Evolutionary conservation across 2,113 vertebrate species (phyloP), one percentile per base, ranked within the genome.

Genomic region (Apaloderma vittatum): DNA sequence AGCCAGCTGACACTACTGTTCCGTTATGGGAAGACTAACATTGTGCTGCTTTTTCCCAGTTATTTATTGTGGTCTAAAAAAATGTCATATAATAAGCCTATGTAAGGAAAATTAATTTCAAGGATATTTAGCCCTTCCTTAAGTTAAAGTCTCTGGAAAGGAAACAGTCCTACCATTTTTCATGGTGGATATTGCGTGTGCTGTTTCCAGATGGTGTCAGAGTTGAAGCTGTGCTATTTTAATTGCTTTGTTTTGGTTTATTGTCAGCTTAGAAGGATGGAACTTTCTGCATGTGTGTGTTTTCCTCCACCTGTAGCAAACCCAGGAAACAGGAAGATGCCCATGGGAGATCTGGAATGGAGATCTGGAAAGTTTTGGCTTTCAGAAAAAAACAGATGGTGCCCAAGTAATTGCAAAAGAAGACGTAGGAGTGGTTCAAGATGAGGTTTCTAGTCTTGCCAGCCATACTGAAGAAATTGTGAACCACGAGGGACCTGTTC

Each of bases 261-360:
- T 40, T 29, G 19, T 43, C 54, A 32, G 37, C 45, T 90, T 34
- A 6, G 59, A 37, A 37, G 84, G 72, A 46, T 71, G 14, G 58
- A 23, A 76, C 51, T 88, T 85, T 46, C 34, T 83, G 11, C 15
- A 30, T 61, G 19, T 73, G 7, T 91, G 11, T 82, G 8, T 94
- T 87, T 91, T 62, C 16, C 16, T 81, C 24, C 68, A 84, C 34
- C 54, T 90, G 11, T n/a, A 97, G 97, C 63, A 93, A 78, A 82
- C 24, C 21, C 88, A 73, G 26, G 57, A 67, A 87, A 78, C 90
- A 51, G 59, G 37, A 83, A 68, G 65, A 36, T 21, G 61, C 6
- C 40, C 34, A 9, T 88, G 79, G 88, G 91, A 82, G 9, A 49
- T 15, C 48, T 65, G 88, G 93, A 93, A 68, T 0, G 2, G 51